Evolutionary conservation across 1,140 invertebrate genomes (phyloP), one percentile per base, ranked within the genome.

Genomic region (Trinorchestia longiramus): DNA sequence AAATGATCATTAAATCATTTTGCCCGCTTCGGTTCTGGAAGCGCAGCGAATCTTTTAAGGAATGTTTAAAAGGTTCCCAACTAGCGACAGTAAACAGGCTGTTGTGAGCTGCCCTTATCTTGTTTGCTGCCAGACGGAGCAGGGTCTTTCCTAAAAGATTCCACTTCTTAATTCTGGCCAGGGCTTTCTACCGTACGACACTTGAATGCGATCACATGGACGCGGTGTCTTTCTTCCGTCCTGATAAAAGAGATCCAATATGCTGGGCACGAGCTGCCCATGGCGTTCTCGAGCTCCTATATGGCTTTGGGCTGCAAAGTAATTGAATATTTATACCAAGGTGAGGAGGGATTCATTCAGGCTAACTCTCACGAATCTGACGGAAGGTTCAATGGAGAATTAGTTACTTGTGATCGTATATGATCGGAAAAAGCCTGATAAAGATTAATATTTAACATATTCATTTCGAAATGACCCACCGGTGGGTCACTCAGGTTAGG

Each of bases 101-200:
- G 62, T 77, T 77, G 62, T 77, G 62, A 77, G 62, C 62, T 77
- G 62, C 62, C 62, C 62, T 77, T 77, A 77, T 77, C 62, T 77
- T 77, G 62, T 77, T 77, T 77, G 62, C 62, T 77, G 62, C 15
- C 62, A 77, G 62, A 77, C 62, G 3, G 62, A 77, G 62, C 62
- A 77, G 62, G 62, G 15, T 23, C 62, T 36, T 15, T 28, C 62
- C 62, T 77, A 23, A 77, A 77, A 77, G 62, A 77, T 77, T 77
- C 62, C 62, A 77, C 62, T 77, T 77, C 62, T 77, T 77, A 77
- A 77, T 77, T 77, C 62, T 77, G 62, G 62, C 62, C 15, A 23
- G 62, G 1, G 62, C 47, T 8, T 53, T 53, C 47, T 53, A 53
- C 47, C n/a, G 47, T 19, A 53, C 11, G 62, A 77, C 62, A 77